These are phyloP conservation scores for Tribolium freemani DNA, from an alignment of 2,888 invertebrate species.

Conservation along the genomic window DNA sequence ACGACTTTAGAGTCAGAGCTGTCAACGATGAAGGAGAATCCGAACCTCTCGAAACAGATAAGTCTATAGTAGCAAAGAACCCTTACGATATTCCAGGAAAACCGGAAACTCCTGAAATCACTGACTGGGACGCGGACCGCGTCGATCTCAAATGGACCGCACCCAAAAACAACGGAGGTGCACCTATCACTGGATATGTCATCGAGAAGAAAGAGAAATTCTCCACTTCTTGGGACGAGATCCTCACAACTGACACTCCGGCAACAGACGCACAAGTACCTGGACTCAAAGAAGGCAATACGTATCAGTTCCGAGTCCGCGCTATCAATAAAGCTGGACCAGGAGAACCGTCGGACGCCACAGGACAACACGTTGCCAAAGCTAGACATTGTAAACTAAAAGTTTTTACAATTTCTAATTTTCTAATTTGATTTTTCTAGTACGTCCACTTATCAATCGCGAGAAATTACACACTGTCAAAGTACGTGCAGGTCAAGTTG, in stretches of 20 bases:
- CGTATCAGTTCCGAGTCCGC: constrained; percentile 95
- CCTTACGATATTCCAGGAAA: constrained; percentile 91
- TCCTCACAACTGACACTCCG: constrained; percentile 80
- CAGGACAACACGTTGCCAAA: constrained; percentile 89
- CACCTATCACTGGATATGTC: constrained; percentile 86
- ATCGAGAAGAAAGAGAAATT: constrained; percentile 92
- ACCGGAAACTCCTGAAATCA: constrained; percentile 88
- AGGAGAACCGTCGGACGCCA: constrained; percentile 91
- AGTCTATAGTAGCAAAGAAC: constrained; percentile 93
- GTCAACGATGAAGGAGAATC: constrained; percentile 96
- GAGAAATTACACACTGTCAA: constrained; percentile 91
- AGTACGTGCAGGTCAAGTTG: constrained; percentile 90
- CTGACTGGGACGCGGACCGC: constrained; percentile 91
- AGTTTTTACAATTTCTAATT: not conserved
- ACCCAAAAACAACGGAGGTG: constrained; percentile 83
- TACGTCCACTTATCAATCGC: constrained; percentile 95
- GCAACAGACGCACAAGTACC: constrained; percentile 87
- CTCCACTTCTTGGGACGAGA: constrained; percentile 85
- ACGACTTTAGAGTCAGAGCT: constrained; percentile 94
- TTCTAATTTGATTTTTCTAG: constrained; percentile 69
- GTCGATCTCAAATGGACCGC: constrained; percentile 89
- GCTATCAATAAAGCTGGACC: constrained; percentile 96
- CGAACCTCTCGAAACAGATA: constrained; percentile 93
- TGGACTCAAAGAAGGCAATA: constrained; percentile 89
- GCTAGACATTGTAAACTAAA: constrained; percentile 83